A percentile compares a stretch with the other conserved stretches of the same genome.
phyloP scores from a whole-genome alignment of 2,888 invertebrate species.

The Cataglyphis rosenhaueri region DNA sequence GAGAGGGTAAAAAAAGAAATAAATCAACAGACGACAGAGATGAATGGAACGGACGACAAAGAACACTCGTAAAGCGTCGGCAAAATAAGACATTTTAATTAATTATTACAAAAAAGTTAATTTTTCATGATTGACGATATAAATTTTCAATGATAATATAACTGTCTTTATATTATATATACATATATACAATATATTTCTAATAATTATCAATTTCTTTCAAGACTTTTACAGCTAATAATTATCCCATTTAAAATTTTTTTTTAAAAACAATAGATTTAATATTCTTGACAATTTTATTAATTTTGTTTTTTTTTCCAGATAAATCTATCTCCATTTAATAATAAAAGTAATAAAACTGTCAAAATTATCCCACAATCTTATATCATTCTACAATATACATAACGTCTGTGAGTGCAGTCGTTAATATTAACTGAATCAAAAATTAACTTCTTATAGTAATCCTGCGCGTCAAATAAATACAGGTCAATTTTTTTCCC shows the following conservation, averaged over 20 bases:
- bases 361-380: not conserved
- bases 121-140: conserved; percentile 56
- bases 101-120: conserved; percentile 68
- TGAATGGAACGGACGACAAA: conserved; percentile 29
- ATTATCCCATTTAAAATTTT: not conserved
- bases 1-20: conserved; percentile 18
- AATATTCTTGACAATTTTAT: not conserved
- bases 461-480: not conserved
- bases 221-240: not conserved
- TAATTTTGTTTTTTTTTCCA: not conserved
- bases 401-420: not conserved
- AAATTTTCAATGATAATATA: not conserved
- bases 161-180: no score
- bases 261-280: not conserved
- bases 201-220: conserved; percentile 20
- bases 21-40: conserved; percentile 43
- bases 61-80: conserved; percentile 50
- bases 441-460: not conserved
- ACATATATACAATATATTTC: not conserved
- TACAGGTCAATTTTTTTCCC: not conserved
- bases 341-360: not conserved
- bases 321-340: not conserved
- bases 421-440: not conserved
- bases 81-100: conserved; percentile 70
- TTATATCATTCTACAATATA: not conserved